Conservation (phyloP, 2,888 invertebrate species). For the Craniophora ligustri region DNA sequence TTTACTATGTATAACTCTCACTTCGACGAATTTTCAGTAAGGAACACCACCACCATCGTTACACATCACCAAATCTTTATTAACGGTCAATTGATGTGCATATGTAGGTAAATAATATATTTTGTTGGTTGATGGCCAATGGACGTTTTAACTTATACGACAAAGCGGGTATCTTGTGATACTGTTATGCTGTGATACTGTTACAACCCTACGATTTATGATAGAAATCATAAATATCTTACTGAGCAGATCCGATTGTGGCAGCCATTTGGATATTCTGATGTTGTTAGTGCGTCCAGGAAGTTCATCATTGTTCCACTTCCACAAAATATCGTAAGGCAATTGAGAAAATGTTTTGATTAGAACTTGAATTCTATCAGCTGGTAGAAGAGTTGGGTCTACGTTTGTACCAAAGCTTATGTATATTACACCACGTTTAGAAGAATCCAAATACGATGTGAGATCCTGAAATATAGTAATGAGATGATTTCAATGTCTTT, state of each 20-base stretch:
- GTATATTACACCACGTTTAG: slow-evolving; percentile 76
- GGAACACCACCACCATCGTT: no score
- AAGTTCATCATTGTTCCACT: slow-evolving; percentile 30
- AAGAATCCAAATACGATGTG: slow-evolving; percentile 70
- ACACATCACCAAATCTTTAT: no score
- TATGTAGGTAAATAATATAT: no score
- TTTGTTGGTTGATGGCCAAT: no score
- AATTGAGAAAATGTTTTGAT: slow-evolving; percentile 69
- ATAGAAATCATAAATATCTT: background rate
- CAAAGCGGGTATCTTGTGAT: no score
- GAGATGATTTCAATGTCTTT: no score
- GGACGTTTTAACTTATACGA: no score
- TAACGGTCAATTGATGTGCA: no score
- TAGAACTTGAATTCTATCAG: slow-evolving; percentile 62
- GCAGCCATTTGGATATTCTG: slow-evolving; percentile 67
- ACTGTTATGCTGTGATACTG: no score
- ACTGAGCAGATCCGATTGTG: slow-evolving; percentile 34
- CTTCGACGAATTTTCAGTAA: no score
- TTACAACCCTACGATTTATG: no score
- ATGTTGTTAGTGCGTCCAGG: slow-evolving; percentile 68
- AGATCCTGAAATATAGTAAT: slow-evolving; percentile 65
- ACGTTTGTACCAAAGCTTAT: slow-evolving; percentile 80
- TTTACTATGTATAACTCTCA: no score
- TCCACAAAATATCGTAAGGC: slow-evolving; percentile 79
- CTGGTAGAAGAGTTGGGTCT: slow-evolving; percentile 63